A percentile compares a stretch with the other conserved stretches of the same genome.
phyloP scores from a whole-genome alignment of 2,113 vertebrate species.

The Pan paniscus region DNA sequence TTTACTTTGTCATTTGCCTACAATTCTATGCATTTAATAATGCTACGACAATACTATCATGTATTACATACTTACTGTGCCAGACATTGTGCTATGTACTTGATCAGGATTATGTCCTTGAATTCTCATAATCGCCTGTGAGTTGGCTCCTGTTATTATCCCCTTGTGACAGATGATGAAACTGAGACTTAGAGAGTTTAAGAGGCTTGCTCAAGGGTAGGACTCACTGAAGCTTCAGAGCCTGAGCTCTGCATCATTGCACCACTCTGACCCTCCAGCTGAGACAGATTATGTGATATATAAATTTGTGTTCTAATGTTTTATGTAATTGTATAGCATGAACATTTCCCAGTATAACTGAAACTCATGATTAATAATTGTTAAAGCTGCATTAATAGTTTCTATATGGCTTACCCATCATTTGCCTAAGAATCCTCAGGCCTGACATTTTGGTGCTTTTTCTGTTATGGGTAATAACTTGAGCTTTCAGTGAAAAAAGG shows the following conservation, averaged over 20 bases:
- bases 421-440: neutral
- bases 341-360: neutral
- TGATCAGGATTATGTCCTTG: neutral
- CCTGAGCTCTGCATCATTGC: neutral
- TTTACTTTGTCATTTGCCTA: neutral
- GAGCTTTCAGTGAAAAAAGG: neutral
- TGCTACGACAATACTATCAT: fast-evolving
- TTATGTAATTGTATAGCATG: neutral
- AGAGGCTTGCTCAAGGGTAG: neutral
- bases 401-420: neutral
- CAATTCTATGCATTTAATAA: neutral
- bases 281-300: neutral
- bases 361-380: neutral
- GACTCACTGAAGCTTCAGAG: neutral
- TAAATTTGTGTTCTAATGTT: neutral
- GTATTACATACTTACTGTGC: neutral
- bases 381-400: neutral
- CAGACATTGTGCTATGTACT: no score
- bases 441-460: neutral
- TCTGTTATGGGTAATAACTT: neutral
- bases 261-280: fast-evolving
- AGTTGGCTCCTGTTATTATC: neutral
- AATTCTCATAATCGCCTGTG: neutral
- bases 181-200: neutral
- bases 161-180: neutral